These are phyloP conservation scores for Ataeniobius toweri DNA, from an alignment of 2,797 vertebrate species.

Conservation along the genomic window DNA sequence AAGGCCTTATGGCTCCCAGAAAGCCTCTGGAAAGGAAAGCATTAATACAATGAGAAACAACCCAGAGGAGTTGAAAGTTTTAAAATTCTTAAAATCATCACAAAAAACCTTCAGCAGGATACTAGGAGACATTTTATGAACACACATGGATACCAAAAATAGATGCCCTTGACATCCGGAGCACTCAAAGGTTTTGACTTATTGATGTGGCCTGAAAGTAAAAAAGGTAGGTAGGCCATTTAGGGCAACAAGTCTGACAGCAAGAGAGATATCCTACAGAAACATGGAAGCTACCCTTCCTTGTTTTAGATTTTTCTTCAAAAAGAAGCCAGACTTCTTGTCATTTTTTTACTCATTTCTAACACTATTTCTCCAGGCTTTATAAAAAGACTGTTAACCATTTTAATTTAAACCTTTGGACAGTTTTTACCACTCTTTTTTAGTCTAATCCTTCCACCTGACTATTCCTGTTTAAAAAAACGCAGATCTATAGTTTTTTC, in stretches of 20 bases:
- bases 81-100: slow-evolving; percentile 19
- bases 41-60: slow-evolving; percentile 21
- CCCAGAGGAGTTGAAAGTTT: slow-evolving; percentile 3
- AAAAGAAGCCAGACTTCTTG: background rate
- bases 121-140: slow-evolving; percentile 20
- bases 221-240: slow-evolving; percentile 41
- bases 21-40: slow-evolving; percentile 85
- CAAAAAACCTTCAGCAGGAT: background rate
- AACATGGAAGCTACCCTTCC: background rate
- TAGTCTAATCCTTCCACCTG: background rate
- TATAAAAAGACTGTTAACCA: background rate
- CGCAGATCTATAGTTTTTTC: too few relatives aligned
- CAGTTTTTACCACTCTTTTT: background rate
- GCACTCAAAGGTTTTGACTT: slow-evolving; percentile 66
- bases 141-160: slow-evolving; percentile 37
- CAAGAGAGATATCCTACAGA: slow-evolving; percentile 22
- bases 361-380: background rate
- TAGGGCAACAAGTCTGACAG: slow-evolving; percentile 31
- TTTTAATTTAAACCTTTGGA: background rate
- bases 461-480: background rate
- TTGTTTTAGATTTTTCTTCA: background rate
- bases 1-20: slow-evolving; percentile 96
- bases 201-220: slow-evolving; percentile 59
- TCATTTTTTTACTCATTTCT: background rate
- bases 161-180: slow-evolving; percentile 22